Evolutionary conservation across 2,888 invertebrate species (phyloP).

Genomic region (Zele albiditarsus): DNA sequence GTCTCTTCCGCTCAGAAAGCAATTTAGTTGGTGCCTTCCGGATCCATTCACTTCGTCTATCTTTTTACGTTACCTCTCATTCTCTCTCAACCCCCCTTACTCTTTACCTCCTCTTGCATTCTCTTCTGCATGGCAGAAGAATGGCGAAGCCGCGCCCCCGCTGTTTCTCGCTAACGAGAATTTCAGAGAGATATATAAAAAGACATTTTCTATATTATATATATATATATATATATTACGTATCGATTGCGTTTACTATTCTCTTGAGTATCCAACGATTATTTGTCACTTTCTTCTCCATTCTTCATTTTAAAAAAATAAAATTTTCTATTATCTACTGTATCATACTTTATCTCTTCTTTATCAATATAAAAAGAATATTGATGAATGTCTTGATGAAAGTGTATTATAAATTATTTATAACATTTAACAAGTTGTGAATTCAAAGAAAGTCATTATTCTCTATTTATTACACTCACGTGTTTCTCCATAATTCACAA

Average conservation of each 20-base stretch:
- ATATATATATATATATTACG: not conserved
- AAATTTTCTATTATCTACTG: not conserved
- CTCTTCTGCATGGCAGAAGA: conserved; percentile 1
- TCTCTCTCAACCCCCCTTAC: not conserved
- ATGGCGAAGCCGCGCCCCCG: conserved; percentile 17
- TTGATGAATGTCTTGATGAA: too few relatives aligned
- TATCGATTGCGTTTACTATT: not conserved
- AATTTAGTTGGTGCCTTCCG: conserved; percentile 53
- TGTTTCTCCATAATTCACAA: not conserved
- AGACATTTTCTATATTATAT: conserved; percentile 1
- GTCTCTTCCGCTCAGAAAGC: conserved; percentile 58
- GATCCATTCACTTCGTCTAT: conserved; percentile 34
- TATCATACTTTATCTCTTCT: not conserved
- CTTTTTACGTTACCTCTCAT: not conserved
- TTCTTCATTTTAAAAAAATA: not conserved
- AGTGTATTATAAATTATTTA: too few relatives aligned
- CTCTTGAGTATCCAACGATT: conserved; percentile 1
- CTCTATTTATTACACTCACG: not conserved
- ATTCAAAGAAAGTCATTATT: not conserved
- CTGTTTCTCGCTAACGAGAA: conserved; percentile 43
- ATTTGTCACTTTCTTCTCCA: conserved; percentile 3
- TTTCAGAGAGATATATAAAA: conserved; percentile 33
- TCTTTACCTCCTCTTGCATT: conserved; percentile 9
- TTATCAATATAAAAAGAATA: too few relatives aligned
- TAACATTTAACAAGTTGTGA: not conserved